phyloP scores from a whole-genome alignment of 2,888 invertebrate genomes.

The Pterostichus madidus region DNA sequence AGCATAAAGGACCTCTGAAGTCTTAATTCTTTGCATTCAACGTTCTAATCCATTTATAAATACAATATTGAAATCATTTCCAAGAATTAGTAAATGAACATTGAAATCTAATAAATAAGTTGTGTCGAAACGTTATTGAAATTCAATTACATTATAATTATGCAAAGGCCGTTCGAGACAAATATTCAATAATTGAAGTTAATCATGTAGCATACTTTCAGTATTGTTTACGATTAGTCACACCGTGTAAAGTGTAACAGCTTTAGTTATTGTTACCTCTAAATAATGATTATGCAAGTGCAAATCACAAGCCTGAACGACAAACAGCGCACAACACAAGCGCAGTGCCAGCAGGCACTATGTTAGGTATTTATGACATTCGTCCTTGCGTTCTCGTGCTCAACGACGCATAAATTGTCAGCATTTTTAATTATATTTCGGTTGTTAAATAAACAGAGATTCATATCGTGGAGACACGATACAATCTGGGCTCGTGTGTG shows the following conservation, averaged over 20 bases:
- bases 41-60: no score
- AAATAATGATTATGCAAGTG: conserved; percentile 52
- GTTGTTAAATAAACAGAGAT: conserved; percentile 67
- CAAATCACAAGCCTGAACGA: conserved; percentile 10
- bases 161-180: conserved; percentile 52
- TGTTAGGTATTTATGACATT: conserved; percentile 59
- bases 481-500: conserved; percentile 58
- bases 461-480: conserved; percentile 57
- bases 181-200: conserved; percentile 48
- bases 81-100: background rate
- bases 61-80: background rate
- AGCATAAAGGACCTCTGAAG: no score
- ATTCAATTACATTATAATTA: conserved; percentile 17
- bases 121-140: conserved; percentile 6
- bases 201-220: conserved; percentile 34
- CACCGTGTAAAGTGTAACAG: conserved; percentile 47
- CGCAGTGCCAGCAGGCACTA: conserved; percentile 14
- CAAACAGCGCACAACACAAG: background rate
- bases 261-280: conserved; percentile 37
- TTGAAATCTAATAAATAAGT: background rate
- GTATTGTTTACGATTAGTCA: conserved; percentile 32
- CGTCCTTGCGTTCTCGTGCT: conserved; percentile 35
- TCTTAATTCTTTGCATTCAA: no score
- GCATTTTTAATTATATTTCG: conserved; percentile 69
- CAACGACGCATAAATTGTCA: conserved; percentile 69